Evolutionary conservation across 2,888 invertebrate genomes (phyloP).

Genomic region (Aproaerema taeniolella): DNA sequence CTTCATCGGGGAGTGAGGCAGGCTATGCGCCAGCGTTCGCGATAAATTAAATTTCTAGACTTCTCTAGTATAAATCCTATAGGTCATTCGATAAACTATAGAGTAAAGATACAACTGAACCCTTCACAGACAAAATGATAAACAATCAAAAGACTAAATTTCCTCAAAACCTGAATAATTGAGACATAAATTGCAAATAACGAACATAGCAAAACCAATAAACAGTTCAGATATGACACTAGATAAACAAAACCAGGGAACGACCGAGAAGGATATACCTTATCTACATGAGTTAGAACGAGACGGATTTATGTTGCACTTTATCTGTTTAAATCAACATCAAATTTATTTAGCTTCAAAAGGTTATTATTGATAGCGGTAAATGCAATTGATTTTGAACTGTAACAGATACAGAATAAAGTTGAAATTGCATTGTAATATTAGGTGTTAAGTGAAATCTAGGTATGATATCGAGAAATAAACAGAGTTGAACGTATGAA

Average conservation of each 20-base stretch:
- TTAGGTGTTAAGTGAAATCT: slow-evolving; percentile 36
- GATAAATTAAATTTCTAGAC: no score
- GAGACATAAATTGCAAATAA: slow-evolving; percentile 32
- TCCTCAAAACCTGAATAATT: slow-evolving; percentile 23
- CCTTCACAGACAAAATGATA: no score
- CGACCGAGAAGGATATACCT: slow-evolving; percentile 25
- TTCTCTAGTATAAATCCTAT: no score
- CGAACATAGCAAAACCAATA: slow-evolving; percentile 9
- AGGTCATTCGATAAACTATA: no score
- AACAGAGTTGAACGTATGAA: slow-evolving; percentile 47
- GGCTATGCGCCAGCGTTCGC: no score
- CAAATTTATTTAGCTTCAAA: neutral
- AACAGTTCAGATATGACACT: slow-evolving; percentile 17
- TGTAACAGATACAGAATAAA: slow-evolving; percentile 2
- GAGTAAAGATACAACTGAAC: no score
- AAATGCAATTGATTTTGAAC: slow-evolving; percentile 13
- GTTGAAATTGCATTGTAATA: slow-evolving; percentile 15
- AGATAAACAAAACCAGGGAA: slow-evolving; percentile 23
- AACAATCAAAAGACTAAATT: no score
- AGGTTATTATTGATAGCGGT: neutral
- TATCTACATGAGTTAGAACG: slow-evolving; percentile 34
- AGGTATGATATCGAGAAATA: slow-evolving; percentile 47
- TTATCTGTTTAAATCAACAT: slow-evolving; percentile 9
- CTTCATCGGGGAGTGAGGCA: no score
- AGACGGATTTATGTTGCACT: no score